phyloP scores from a whole-genome alignment of 2,888 invertebrate genomes.

The Acrobasis consociella region DNA sequence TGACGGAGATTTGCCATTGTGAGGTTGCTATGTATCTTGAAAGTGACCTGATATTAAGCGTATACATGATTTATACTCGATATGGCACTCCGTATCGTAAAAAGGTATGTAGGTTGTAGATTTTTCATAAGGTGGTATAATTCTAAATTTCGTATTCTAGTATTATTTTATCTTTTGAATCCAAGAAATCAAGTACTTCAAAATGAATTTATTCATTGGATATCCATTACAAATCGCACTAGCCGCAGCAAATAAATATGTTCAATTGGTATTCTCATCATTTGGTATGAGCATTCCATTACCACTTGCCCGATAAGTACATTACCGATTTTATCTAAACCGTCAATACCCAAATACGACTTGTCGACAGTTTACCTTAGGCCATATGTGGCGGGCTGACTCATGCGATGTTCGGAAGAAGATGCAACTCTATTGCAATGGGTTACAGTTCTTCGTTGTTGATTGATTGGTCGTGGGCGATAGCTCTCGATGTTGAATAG shows the following conservation, averaged over 20 bases:
- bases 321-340: conserved; percentile 49
- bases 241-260: conserved; percentile 5
- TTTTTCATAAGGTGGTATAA: too few species aligned
- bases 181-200: background rate
- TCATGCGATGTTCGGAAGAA: conserved; percentile 36
- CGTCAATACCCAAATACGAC: conserved; percentile 61
- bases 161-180: background rate
- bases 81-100: background rate
- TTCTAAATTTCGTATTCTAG: background rate
- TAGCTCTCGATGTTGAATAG: conserved; percentile 23
- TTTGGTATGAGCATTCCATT: conserved; percentile 31
- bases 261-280: conserved; percentile 24
- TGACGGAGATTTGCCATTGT: conserved; percentile 16
- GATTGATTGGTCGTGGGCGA: conserved; percentile 51
- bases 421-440: conserved; percentile 44
- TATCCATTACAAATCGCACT: conserved; percentile 9
- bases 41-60: background rate
- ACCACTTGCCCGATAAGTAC: conserved; percentile 32
- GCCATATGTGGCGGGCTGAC: conserved; percentile 58
- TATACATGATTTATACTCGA: background rate
- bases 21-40: background rate
- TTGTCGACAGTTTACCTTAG: conserved; percentile 42
- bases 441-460: conserved; percentile 2
- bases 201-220: background rate
- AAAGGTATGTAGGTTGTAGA: background rate